Conservation (phyloP, 1,140 invertebrate genomes). For the Odontomachus brunneus region DNA sequence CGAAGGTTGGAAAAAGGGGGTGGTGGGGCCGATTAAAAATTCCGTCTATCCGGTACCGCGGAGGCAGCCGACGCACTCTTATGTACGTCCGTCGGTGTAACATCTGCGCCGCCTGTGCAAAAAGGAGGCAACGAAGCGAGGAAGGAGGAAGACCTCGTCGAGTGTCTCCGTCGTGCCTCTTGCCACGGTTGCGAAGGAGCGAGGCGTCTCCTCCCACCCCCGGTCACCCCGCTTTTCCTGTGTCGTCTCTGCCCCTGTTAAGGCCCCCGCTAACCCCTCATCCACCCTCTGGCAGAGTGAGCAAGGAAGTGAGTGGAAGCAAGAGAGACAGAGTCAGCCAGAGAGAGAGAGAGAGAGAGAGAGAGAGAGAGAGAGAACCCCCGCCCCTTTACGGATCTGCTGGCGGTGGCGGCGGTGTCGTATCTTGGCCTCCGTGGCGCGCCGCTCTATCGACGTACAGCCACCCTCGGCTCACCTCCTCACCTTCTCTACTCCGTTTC, state of each 20-base stretch:
- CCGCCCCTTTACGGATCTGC: constrained; percentile 84
- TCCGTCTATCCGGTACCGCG: constrained; percentile 74
- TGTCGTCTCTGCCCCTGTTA: constrained; percentile 43
- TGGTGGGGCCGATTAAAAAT: constrained; percentile 80
- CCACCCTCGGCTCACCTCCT: constrained; percentile 79
- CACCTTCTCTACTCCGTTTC: constrained; percentile 59
- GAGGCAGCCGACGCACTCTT: constrained; percentile 44
- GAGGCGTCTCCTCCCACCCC: constrained; percentile 59
- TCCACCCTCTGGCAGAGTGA: constrained; percentile 12
- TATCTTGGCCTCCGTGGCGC: constrained; percentile 85
- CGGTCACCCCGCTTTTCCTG: constrained; percentile 61
- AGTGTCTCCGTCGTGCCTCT: constrained; percentile 71
- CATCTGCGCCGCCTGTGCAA: constrained; percentile 78
- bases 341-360: constrained; percentile 9
- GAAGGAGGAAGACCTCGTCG: constrained; percentile 55
- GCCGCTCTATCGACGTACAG: constrained; percentile 86
- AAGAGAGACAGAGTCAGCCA: background rate
- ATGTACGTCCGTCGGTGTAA: constrained; percentile 73
- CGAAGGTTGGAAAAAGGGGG: constrained; percentile 16
- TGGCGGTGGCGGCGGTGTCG: constrained; percentile 84
- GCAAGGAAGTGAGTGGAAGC: background rate
- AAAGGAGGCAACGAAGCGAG: constrained; percentile 72
- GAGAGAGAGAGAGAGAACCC: constrained; percentile 70
- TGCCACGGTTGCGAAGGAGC: constrained; percentile 74
- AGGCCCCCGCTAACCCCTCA: constrained; percentile 43